Percentiles rank a stretch among this genome's conserved stretches.
These are phyloP conservation scores for Venustoraphidia nigricollis DNA, from an alignment of 2,888 invertebrate species.

Conservation along the genomic window DNA sequence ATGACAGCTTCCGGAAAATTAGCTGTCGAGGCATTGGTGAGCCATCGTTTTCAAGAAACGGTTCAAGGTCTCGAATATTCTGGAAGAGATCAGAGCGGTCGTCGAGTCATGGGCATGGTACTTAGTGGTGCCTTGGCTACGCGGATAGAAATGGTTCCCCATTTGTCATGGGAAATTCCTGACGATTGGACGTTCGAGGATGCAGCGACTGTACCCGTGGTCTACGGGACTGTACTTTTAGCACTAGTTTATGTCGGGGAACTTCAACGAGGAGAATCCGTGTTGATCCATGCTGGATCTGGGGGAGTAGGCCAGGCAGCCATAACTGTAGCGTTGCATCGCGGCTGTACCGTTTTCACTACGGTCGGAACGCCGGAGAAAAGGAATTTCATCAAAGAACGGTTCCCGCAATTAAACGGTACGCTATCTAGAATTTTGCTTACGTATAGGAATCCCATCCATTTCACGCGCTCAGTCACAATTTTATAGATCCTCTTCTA, in stretches of 20 bases:
- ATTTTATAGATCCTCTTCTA: too few relatives aligned
- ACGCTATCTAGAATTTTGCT: neutral
- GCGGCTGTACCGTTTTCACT: constrained; percentile 42
- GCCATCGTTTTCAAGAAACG: constrained; percentile 35
- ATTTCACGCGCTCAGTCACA: too few relatives aligned
- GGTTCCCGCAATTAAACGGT: constrained; percentile 28
- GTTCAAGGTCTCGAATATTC: constrained; percentile 48
- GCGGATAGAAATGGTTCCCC: constrained; percentile 29
- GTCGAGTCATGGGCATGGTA: constrained; percentile 30
- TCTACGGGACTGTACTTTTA: constrained; percentile 35
- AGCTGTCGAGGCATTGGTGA: constrained; percentile 61
- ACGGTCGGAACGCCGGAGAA: constrained; percentile 42
- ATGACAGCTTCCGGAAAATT: constrained; percentile 88
- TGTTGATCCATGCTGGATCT: constrained; percentile 36
- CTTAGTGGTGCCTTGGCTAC: constrained; percentile 36
- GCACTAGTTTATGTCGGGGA: constrained; percentile 25
- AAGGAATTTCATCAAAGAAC: constrained; percentile 32
- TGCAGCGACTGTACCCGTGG: constrained; percentile 43
- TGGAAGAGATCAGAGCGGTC: constrained; percentile 31
- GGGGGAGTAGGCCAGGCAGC: constrained; percentile 57
- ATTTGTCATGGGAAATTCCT: constrained; percentile 35
- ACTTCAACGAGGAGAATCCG: constrained; percentile 22
- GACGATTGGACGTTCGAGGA: constrained; percentile 36
- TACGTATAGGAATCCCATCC: neutral
- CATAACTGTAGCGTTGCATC: constrained; percentile 41